These are phyloP conservation scores for Pycnomerus fuliginosus DNA, from an alignment of 2,888 invertebrate species.

Conservation along the genomic window DNA sequence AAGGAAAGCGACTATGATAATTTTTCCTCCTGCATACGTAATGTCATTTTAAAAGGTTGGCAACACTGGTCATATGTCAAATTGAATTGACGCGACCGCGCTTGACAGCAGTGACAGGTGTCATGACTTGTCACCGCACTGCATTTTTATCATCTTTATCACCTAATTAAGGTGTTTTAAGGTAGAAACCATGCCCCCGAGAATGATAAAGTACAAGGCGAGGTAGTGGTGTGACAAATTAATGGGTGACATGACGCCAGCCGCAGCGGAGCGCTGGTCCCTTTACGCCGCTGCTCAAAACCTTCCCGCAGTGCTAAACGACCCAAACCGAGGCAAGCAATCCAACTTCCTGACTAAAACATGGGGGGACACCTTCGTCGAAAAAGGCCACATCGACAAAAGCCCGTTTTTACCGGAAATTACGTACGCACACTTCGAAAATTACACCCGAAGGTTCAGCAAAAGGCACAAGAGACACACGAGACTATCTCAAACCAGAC, in stretches of 20 bases:
- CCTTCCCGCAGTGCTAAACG: slow-evolving; percentile 92
- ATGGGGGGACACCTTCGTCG: slow-evolving; percentile 95
- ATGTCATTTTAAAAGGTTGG: too few species aligned
- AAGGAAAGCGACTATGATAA: too few species aligned
- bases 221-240: slow-evolving; percentile 27
- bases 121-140: too few species aligned
- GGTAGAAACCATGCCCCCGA: slow-evolving; percentile 16
- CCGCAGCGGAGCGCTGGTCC: slow-evolving; percentile 71
- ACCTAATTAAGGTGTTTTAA: slow-evolving; percentile 17
- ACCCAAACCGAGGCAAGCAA: slow-evolving; percentile 89
- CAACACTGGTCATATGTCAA: too few species aligned
- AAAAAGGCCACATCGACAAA: slow-evolving; percentile 73
- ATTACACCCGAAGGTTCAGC: slow-evolving; percentile 78
- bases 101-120: too few species aligned
- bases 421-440: slow-evolving; percentile 79
- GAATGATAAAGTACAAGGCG: slow-evolving; percentile 28
- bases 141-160: too few species aligned
- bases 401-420: slow-evolving; percentile 84
- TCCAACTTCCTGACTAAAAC: slow-evolving; percentile 93
- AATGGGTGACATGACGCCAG: slow-evolving; percentile 25
- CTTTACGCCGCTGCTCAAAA: slow-evolving; percentile 91
- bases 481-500: slow-evolving; percentile 49
- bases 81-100: too few species aligned
- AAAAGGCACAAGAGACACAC: slow-evolving; percentile 66
- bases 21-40: too few species aligned